Evolutionary conservation across 2,113 vertebrate species (phyloP), one percentile per base, ranked within the genome.

Genomic region (Neogobius melanostomus): DNA sequence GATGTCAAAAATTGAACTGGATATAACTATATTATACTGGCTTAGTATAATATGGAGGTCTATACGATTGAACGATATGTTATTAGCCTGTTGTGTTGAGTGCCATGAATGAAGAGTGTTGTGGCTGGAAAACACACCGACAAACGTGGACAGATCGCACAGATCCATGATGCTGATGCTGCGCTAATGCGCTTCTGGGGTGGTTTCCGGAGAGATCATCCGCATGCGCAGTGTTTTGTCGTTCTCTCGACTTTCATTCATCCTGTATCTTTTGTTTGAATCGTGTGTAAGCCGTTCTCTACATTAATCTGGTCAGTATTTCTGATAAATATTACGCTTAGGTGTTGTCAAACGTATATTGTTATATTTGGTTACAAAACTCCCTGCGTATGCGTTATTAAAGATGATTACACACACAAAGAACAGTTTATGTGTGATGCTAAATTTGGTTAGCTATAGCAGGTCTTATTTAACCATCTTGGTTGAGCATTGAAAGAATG

Each of bases 141-240:
- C n/a, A n/a, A 62, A 10, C 8, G 8, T 45, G 15, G 46, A 46
- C 43, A 42, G 8, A 15, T 45, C 16, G n/a, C 46, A 46, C 16
- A 15, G 28, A 10, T n/a, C 21, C 53, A 69, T n/a, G 84, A 72
- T 85, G 85, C 88, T 90, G 88, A 85, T 85, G 85, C 73, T 87
- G 87, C 50, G 64, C 51, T 9, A 44, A 7, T 44, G 17, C 28
- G 28, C 28, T 36, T 36, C 28, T 36, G 60, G 61, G 43, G 64
- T 50, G 3, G 21, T 45, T 46, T 14, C 11, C 8, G 46, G 15
- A 1, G 21, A 50, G 11, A 0, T 15, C n/a, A 0, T 48, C 65
- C 87, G 84, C 90, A 83, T 87, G 88, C 87, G 85, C 68, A 52
- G 5, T 16, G 44, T 21, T 48, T 5, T 42, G 42, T 46, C 43